Conservation (phyloP, 2,113 vertebrate genomes). For the Eidolon helvum region DNA sequence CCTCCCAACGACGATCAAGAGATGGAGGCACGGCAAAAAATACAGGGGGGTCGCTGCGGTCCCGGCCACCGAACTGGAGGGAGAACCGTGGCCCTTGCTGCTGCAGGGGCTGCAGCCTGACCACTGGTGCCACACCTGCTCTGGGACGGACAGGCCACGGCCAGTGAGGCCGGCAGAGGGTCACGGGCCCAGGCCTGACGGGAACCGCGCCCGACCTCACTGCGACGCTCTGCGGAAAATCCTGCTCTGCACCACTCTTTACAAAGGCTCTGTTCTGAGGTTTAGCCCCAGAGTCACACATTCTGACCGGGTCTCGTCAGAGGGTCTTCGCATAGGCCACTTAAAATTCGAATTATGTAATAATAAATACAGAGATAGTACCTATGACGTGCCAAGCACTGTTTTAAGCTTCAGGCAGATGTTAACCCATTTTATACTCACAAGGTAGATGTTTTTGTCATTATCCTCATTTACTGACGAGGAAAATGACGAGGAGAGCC, state of each 20-base stretch:
- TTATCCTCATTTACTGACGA: not conserved
- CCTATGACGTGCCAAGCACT: not conserved
- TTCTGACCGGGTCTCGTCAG: not conserved
- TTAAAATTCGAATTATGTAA: not conserved
- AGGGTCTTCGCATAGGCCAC: not conserved
- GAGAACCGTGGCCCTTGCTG: not conserved
- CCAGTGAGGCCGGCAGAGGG: no score
- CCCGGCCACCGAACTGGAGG: not conserved
- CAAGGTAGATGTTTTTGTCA: not conserved
- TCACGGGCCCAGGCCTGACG: not conserved
- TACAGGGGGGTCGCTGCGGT: not conserved
- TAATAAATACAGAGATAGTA: not conserved
- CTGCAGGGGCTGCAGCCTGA: not conserved
- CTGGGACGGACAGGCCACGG: no score
- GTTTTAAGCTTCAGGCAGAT: not conserved
- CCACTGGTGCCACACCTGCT: not conserved
- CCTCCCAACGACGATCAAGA: not conserved
- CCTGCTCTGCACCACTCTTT: fast-evolving
- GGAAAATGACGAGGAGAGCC: fast-evolving
- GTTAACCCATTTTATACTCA: not conserved
- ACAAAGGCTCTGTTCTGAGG: no score
- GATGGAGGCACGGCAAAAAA: not conserved
- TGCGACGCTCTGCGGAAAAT: fast-evolving
- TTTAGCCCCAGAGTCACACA: no score
- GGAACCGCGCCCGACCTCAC: fast-evolving